Evolutionary conservation across 2,113 vertebrate species (phyloP).

Genomic region (Coracopsis vasa): DNA sequence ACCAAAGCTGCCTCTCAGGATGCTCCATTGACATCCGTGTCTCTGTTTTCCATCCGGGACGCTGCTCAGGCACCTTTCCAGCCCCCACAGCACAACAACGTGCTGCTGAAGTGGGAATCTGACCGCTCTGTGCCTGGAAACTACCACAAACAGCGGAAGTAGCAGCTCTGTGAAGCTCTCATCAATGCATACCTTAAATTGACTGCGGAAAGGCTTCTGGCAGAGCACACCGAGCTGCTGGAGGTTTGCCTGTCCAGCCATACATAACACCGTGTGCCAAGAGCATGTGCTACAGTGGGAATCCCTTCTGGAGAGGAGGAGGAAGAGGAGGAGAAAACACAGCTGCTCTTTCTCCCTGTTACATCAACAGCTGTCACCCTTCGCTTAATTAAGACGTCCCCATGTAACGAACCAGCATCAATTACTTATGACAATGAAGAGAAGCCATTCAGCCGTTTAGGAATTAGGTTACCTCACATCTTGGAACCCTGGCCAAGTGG

Average conservation of each 20-base stretch:
- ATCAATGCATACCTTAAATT: not conserved
- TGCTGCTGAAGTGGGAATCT: not conserved
- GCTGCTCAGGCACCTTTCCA: not conserved
- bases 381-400: not conserved
- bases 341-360: not conserved
- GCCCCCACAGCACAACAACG: not conserved
- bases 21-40: not conserved
- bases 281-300: accelerated
- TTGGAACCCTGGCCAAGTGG: not conserved
- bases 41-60: not conserved
- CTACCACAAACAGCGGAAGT: not conserved
- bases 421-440: not conserved
- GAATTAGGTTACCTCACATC: not conserved
- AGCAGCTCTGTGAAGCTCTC: not conserved
- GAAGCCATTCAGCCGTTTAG: not conserved
- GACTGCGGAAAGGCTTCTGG: not conserved
- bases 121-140: not conserved
- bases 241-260: not conserved
- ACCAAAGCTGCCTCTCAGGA: not conserved
- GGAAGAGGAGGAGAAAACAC: not conserved
- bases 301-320: too few species aligned
- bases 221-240: not conserved
- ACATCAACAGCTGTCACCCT: not conserved
- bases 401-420: not conserved
- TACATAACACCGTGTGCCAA: accelerated